Evolutionary conservation across 2,113 vertebrate species (phyloP), one percentile per base, ranked within the genome.

Genomic region (Perca fluviatilis): DNA sequence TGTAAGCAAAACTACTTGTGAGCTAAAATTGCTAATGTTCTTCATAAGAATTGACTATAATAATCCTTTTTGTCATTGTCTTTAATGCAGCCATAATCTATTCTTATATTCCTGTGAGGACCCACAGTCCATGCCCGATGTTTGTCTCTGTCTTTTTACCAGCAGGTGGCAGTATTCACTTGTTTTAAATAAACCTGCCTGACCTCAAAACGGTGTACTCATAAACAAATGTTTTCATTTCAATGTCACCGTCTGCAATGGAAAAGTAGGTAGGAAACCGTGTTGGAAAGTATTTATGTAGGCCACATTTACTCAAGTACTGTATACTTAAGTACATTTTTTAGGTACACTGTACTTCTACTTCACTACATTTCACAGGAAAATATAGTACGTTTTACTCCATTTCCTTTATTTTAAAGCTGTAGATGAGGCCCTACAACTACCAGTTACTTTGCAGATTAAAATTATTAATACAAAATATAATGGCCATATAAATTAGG

Each of bases 81-180:
- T 15, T 49, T 49, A 0, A 60, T 11, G 23, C 19, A 12, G 21
- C 12, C 11, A 13, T 19, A 2, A 57, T 19, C 0, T 43, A 2
- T 40, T 70, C 13, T 6, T 47, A 15, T 9, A 13, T 47, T 27
- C 46, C n/a, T 36, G 40, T 43, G 40, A 43, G 40, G 40, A 43
- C 40, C 40, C 40, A 43, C 40, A 43, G 40, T 10, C 40, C 40
- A 43, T 27, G 11, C 2, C 33, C 46, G 23, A 4, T 58, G 47
- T 27, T 30, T 66, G 11, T n/a, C 0, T 66, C 8, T 33, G 5
- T 15, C 9, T 53, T 56, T 53, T 46, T 0, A 64, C 65, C 91
- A 80, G 66, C 40, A 90, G 87, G 13, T 69, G 83, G 83, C 56
- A 70, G 21, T 30, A 67, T 72, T 25, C 0, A 60, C 36, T 51